Percentiles rank a stretch among this genome's conserved stretches.
Conservation (phyloP, 2,797 vertebrate species). For the Cichlasoma orientale region DNA sequence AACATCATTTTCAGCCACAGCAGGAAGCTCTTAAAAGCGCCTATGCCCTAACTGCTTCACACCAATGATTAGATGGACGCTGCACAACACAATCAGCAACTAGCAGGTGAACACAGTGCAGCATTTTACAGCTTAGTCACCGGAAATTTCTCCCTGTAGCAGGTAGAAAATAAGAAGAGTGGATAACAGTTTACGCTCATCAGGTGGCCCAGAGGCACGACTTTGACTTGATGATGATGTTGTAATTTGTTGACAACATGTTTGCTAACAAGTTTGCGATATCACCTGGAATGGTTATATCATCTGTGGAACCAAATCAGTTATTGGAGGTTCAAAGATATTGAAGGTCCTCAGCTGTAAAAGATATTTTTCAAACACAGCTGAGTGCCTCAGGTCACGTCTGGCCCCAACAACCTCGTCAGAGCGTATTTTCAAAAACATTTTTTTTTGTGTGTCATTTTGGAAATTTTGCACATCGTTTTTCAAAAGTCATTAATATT, state of each 20-base stretch:
- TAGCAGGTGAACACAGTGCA: background rate
- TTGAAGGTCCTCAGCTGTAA: background rate
- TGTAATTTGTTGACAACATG: background rate
- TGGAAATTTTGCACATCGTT: background rate
- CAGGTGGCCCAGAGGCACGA: background rate
- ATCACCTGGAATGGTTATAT: background rate
- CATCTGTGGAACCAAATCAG: background rate
- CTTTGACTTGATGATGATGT: background rate
- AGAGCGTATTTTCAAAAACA: background rate
- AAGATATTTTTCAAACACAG: background rate
- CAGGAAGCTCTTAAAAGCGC: background rate
- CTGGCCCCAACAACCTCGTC: background rate
- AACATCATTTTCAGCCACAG: background rate
- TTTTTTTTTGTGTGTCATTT: background rate
- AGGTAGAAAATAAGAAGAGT: background rate
- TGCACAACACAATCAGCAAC: background rate
- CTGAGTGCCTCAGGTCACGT: background rate
- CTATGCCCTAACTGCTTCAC: background rate
- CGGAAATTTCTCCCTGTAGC: background rate
- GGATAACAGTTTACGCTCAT: background rate
- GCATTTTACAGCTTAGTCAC: background rate
- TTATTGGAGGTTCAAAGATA: conserved; percentile 13
- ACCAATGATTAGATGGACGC: background rate
- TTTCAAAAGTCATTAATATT: no score
- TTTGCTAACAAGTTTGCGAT: background rate